Evolutionary conservation across 2,113 vertebrate genomes (phyloP), one percentile per base, ranked within the genome.

Genomic region (Plectropomus leopardus): DNA sequence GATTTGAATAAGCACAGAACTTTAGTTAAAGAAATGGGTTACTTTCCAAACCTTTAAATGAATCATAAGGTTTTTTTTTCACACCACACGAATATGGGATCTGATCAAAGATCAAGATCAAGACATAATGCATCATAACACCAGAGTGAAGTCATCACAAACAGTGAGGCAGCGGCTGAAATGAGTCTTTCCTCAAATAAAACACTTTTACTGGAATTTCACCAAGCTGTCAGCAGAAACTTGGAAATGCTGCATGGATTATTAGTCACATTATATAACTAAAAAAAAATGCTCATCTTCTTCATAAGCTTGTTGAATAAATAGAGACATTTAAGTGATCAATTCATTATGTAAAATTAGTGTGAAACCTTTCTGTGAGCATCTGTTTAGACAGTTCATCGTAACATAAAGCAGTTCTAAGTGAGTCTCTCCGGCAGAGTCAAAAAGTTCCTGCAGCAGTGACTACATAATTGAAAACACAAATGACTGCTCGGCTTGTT

Each of bases 401-500:
- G 72, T 57, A 87, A 79, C 78, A 13, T 53, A 60, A 36, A 34
- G 78, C 83, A 61, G 84, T 76, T 70, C 36, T n/a, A 78, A 40
- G 14, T 72, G 81, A 64, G 51, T 59, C 81, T 80, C 63, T 66
- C 50, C 84, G 71, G 61, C 71, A 66, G 67, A 89, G 80, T 60
- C 79, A 64, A 45, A 77, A 80, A 50, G 78, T 91, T 93, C 84
- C 86, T 85, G 80, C 66, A 15, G 78, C 54, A 77, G 34, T 48
- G 71, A 74, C 91, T 81, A 53, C 76, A 75, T 94, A 94, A 95
- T 92, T 94, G 92, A 91, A 95, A 94, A 93, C 93, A 94, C 89
- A 89, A 94, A 90, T 86, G 80, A 88, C 86, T 88, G 88, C 85
- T 88, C 1, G 10, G 82, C 87, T 85, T 77, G 80, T 86, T 90